Conservation (phyloP, 2,113 vertebrate genomes). For the Calonectris borealis region DNA sequence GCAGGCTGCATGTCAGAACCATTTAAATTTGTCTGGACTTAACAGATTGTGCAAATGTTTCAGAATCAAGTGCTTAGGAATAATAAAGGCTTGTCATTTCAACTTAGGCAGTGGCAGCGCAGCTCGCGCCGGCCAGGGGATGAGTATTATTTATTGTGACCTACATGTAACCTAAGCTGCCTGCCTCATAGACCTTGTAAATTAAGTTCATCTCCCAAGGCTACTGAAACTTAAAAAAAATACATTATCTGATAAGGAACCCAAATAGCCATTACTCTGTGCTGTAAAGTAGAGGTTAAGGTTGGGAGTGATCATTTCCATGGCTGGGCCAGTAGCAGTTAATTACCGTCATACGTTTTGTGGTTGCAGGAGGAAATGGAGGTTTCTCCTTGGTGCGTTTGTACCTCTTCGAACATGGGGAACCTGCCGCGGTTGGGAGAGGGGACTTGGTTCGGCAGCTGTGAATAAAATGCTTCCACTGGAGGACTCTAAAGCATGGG, state of each 20-base stretch:
- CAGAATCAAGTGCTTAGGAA: conserved; percentile 66
- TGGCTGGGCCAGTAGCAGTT: background rate
- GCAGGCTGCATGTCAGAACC: conserved; percentile 75
- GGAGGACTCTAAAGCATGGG: background rate
- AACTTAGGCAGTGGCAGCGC: conserved; percentile 24
- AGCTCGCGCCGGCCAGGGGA: conserved; percentile 18
- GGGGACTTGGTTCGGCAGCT: background rate
- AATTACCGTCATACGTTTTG: background rate
- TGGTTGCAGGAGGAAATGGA: background rate
- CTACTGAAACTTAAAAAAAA: background rate
- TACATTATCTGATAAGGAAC: background rate
- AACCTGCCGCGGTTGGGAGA: background rate
- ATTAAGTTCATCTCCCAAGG: conserved; percentile 30
- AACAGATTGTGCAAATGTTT: conserved; percentile 72
- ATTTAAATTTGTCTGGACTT: conserved; percentile 72
- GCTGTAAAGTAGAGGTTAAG: background rate
- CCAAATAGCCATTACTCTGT: background rate
- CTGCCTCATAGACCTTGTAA: conserved; percentile 24
- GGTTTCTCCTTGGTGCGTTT: background rate
- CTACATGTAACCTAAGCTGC: conserved; percentile 49
- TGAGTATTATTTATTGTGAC: conserved; percentile 59
- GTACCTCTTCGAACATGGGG: background rate
- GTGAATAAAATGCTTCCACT: background rate
- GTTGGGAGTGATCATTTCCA: background rate
- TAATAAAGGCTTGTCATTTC: conserved; percentile 62